Base-by-base conservation (phyloP, 2,797 vertebrate genomes). In the Coccyzus lansbergi region DNA sequence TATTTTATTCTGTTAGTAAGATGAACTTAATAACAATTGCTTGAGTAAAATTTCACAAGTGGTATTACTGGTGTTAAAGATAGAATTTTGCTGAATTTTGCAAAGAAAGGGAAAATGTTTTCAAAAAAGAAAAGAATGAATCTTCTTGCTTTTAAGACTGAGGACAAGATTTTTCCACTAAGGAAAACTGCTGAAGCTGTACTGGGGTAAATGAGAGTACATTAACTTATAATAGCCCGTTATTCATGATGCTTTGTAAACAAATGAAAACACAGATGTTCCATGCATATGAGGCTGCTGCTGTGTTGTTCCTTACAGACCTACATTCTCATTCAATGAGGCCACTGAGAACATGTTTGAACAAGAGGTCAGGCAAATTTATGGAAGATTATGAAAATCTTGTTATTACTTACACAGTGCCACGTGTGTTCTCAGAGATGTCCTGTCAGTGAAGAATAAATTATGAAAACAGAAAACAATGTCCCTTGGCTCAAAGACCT, bases 331-430 rank as follows among this genome's bases (percentile, higher is more conserved):
- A 80, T 86, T 92, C 85, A 92, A 53, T 40, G 76, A 22, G 62
- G 88, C 22, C 63, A 44, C 31, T 34, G 70, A 95, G 76, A 94
- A 87, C 76, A 81, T 83, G 85, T 88, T 86, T 94, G 80, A 91
- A 91, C 74, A 92, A 94, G 92, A 91, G 74, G 80, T 70, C 92
- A 90, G 53, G 85, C 55, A 76, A 90, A 91, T 83, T 69, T 84
- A 75, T 89, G 52, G 72, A 93, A 92, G n/a, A 42, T 18, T 87
- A 81, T 81, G 65, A 88, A 95, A 77, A 90, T 92, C 70, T 60
- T 86, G 28, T 80, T 93, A 79, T 90, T 88, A 70, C 51, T 94
- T 83, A 95, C 89, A 59, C 86, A 93, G 21, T 68, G 56, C 53
- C 72, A 91, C 56, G 34, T 70, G 28, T 79, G 78, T 93, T 88